phyloP scores from a whole-genome alignment of 1,140 invertebrate species.

The Chrysopa pallens region DNA sequence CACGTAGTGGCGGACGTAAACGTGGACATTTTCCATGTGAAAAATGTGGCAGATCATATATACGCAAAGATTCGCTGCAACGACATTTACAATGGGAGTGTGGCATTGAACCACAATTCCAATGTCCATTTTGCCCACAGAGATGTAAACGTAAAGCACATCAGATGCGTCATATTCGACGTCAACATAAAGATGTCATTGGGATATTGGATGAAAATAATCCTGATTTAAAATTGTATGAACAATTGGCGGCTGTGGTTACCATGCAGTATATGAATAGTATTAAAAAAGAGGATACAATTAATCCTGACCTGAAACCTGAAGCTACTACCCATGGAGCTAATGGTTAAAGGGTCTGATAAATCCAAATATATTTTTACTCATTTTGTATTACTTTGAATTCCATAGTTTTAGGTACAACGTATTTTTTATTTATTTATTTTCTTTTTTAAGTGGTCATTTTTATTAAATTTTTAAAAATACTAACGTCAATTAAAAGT shows the following conservation, averaged over 20 bases:
- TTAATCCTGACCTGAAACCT: too few species aligned
- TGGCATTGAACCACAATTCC: slow-evolving; percentile 57
- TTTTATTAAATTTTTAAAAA: too few species aligned
- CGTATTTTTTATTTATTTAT: too few species aligned
- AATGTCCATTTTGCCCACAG: slow-evolving; percentile 57
- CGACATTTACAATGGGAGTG: slow-evolving; percentile 41
- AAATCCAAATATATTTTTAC: too few species aligned
- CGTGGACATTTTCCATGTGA: slow-evolving; percentile 32
- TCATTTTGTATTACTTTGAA: too few species aligned
- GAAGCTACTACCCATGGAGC: too few species aligned
- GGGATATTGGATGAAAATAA: slow-evolving; percentile 23
- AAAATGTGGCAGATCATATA: slow-evolving; percentile 42
- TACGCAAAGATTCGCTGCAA: slow-evolving; percentile 42
- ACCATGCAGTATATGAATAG: too few species aligned
- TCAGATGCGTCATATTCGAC: slow-evolving; percentile 34
- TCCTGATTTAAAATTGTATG: slow-evolving; percentile 10
- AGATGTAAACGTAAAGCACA: slow-evolving; percentile 38
- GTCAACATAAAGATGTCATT: slow-evolving; percentile 31
- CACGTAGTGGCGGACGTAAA: slow-evolving; percentile 7
- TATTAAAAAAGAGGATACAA: too few species aligned
- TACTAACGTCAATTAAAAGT: too few species aligned
- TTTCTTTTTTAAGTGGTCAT: too few species aligned
- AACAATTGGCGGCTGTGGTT: not conserved
- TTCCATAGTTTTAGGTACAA: too few species aligned
- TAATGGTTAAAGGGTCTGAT: too few species aligned